Evolutionary conservation across 2,113 vertebrate species (phyloP).

Genomic region (Oceanodroma tethys): DNA sequence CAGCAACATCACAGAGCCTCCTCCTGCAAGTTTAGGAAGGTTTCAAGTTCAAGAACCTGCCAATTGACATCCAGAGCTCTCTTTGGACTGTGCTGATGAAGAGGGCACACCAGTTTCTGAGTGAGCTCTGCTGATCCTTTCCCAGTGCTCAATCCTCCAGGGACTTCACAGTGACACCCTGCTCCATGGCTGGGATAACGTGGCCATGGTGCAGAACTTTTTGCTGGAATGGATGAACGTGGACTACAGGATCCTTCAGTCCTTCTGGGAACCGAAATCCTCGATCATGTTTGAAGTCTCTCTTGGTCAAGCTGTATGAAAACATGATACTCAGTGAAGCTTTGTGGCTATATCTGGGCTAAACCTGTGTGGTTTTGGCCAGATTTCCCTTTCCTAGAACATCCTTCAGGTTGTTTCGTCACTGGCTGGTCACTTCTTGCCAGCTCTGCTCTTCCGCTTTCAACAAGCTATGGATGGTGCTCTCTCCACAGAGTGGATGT

Average conservation of each 20-base stretch:
- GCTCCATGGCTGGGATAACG: not conserved
- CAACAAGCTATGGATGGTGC: not conserved
- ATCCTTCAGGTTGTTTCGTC: not conserved
- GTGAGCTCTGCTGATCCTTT: not conserved
- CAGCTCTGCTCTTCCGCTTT: not conserved
- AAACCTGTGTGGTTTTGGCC: not conserved
- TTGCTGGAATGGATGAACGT: not conserved
- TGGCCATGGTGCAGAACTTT: not conserved
- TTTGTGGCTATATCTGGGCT: not conserved
- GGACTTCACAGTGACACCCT: not conserved
- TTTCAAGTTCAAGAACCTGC: not conserved
- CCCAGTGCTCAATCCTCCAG: accelerated
- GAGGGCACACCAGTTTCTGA: not conserved
- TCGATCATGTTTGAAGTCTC: not conserved
- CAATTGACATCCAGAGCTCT: not conserved
- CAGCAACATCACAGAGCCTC: not conserved
- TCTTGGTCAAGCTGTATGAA: not conserved
- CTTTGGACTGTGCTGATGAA: not conserved
- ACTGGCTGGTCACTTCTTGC: not conserved
- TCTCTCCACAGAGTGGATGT: not conserved
- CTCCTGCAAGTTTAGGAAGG: not conserved
- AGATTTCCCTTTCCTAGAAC: not conserved
- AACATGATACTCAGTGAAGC: not conserved
- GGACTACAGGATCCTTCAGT: not conserved
- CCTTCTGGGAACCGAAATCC: not conserved